A percentile compares a stretch with the other conserved stretches of the same genome.
Evolutionary conservation across 2,888 invertebrate species (phyloP).

Genomic region (Epinotia ramella): DNA sequence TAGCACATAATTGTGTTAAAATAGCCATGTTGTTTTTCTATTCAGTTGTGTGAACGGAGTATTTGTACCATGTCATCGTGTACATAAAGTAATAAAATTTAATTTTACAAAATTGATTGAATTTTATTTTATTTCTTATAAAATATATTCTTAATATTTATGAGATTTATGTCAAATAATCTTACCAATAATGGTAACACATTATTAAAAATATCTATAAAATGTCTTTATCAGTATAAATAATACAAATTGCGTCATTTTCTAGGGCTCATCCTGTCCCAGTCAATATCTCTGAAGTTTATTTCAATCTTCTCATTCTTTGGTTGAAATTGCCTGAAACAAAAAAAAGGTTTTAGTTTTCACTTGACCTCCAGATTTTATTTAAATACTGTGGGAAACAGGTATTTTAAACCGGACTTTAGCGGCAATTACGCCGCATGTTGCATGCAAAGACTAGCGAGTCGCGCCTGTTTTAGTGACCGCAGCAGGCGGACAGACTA

Average conservation of each 20-base stretch:
- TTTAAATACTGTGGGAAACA: too few relatives aligned
- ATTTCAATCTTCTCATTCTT: conserved; percentile 87
- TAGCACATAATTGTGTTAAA: conserved; percentile 50
- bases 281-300: conserved; percentile 87
- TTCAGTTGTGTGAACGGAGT: conserved; percentile 72
- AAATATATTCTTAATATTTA: conserved; percentile 2
- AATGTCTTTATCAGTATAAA: conserved; percentile 29
- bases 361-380: too few relatives aligned
- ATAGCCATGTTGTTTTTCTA: conserved; percentile 67
- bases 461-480: too few relatives aligned
- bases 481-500: too few relatives aligned
- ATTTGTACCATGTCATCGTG: conserved; percentile 75
- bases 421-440: too few relatives aligned
- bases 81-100: conserved; percentile 83
- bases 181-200: conserved; percentile 42
- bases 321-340: conserved; percentile 87
- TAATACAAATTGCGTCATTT: conserved; percentile 47
- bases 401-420: background rate
- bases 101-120: conserved; percentile 76
- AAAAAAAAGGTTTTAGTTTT: background rate
- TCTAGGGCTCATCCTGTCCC: conserved; percentile 68
- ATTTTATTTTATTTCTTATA: conserved; percentile 40
- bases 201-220: conserved; percentile 24
- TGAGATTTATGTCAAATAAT: conserved; percentile 25
- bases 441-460: too few relatives aligned